Conservation (phyloP, 2,888 invertebrate species). For the Balanococcus diminutus region DNA sequence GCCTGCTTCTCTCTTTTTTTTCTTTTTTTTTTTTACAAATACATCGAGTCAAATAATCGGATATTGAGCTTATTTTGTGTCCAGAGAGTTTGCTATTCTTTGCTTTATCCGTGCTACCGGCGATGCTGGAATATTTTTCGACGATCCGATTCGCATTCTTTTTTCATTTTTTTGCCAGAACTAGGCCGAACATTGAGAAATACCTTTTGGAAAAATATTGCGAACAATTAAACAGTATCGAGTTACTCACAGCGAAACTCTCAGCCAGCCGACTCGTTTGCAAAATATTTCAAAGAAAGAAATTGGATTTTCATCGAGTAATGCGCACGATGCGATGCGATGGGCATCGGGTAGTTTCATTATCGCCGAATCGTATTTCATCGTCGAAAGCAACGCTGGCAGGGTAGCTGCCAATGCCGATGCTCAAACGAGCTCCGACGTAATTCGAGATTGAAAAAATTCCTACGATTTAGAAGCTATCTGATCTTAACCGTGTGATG, state of each 20-base stretch:
- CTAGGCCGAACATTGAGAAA: background rate
- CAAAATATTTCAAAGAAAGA: slow-evolving; percentile 22
- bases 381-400: background rate
- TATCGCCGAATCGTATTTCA: slow-evolving; percentile 7
- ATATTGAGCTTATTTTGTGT: slow-evolving; percentile 36
- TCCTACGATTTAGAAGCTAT: background rate
- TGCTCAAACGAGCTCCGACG: slow-evolving; percentile 1
- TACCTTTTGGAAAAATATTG: background rate
- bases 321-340: background rate
- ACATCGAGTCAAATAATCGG: slow-evolving; percentile 30
- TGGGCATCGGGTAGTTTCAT: background rate
- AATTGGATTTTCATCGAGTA: slow-evolving; percentile 44
- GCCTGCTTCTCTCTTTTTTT: background rate
- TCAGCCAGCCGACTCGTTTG: background rate
- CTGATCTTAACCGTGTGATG: slow-evolving; percentile 31
- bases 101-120: background rate
- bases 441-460: slow-evolving; percentile 43
- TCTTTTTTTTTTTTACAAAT: background rate
- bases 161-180: background rate
- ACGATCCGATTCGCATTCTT: background rate
- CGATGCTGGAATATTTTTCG: background rate
- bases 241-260: background rate
- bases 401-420: background rate
- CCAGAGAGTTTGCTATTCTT: slow-evolving; percentile 23
- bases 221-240: background rate